Conservation (phyloP, 2,888 invertebrate species). For the Hipparchia sbordonii region DNA sequence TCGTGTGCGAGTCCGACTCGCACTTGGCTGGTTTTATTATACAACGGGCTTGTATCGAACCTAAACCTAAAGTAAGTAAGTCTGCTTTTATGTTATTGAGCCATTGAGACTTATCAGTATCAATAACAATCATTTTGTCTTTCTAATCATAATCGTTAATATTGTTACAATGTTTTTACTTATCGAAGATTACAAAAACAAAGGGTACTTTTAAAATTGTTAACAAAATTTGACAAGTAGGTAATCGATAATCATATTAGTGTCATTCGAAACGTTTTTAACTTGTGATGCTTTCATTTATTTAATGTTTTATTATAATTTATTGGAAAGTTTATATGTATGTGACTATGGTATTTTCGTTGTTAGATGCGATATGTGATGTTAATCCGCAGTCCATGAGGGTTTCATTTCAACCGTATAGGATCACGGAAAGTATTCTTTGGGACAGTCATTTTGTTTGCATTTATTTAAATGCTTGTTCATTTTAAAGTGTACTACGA, state of each 20-base stretch:
- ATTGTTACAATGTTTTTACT: background rate
- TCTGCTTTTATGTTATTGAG: background rate
- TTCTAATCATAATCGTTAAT: too few species aligned
- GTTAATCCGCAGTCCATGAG: constrained; percentile 25
- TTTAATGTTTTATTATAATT: constrained; percentile 26
- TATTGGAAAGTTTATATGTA: constrained; percentile 14
- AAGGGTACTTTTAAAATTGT: background rate
- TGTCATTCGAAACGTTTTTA: background rate
- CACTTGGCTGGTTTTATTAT: too few species aligned
- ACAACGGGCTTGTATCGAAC: too few species aligned
- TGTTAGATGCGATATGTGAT: constrained; percentile 27
- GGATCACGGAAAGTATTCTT: constrained; percentile 29
- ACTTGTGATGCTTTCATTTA: background rate
- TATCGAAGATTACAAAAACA: background rate
- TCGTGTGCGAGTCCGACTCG: too few species aligned
- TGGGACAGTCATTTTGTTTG: background rate
- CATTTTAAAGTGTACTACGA: background rate
- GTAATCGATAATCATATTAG: background rate
- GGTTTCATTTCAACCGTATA: constrained; percentile 24
- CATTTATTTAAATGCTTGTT: background rate
- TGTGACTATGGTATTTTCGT: constrained; percentile 24
- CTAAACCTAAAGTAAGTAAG: background rate
- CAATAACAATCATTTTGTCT: too few species aligned
- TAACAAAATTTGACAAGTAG: background rate
- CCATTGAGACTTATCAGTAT: too few species aligned